These are phyloP conservation scores for Drosophila ananassae DNA, from an alignment of 1,140 invertebrate species.

Conservation along the genomic window DNA sequence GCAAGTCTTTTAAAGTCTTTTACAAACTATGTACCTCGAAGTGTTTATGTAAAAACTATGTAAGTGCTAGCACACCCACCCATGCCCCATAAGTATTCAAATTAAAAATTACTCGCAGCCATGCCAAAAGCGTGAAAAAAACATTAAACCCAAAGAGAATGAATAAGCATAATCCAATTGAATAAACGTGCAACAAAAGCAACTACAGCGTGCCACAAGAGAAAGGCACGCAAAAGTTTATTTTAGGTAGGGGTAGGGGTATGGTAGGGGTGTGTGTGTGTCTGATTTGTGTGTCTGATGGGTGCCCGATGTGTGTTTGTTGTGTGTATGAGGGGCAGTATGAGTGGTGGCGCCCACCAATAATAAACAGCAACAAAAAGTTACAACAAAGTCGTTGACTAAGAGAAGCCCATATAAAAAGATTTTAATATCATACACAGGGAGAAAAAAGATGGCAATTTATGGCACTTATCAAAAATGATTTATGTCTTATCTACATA, in stretches of 20 bases:
- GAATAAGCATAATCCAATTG: conserved; percentile 51
- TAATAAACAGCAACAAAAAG: conserved; percentile 39
- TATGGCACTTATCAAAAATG: not conserved
- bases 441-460: not conserved
- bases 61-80: conserved; percentile 27
- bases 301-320: not conserved
- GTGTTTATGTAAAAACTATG: conserved; percentile 59
- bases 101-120: conserved; percentile 44
- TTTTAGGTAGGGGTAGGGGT: not conserved
- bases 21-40: conserved; percentile 55
- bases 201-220: conserved; percentile 6
- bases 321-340: not conserved
- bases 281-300: no score
- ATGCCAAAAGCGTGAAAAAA: conserved; percentile 52
- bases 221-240: conserved; percentile 43
- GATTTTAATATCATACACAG: conserved; percentile 25
- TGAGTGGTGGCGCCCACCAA: conserved; percentile 34
- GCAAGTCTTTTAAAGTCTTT: conserved; percentile 21
- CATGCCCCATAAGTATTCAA: conserved; percentile 25
- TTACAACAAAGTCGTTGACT: conserved; percentile 44
- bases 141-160: conserved; percentile 56
- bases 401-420: conserved; percentile 28
- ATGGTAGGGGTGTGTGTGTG: conserved; percentile 4
- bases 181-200: conserved; percentile 31
- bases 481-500: no score